A percentile compares a stretch with the other conserved stretches of the same genome.
Evolutionary conservation across 2,888 invertebrate species (phyloP).

Genomic region (Coremacera marginata): DNA sequence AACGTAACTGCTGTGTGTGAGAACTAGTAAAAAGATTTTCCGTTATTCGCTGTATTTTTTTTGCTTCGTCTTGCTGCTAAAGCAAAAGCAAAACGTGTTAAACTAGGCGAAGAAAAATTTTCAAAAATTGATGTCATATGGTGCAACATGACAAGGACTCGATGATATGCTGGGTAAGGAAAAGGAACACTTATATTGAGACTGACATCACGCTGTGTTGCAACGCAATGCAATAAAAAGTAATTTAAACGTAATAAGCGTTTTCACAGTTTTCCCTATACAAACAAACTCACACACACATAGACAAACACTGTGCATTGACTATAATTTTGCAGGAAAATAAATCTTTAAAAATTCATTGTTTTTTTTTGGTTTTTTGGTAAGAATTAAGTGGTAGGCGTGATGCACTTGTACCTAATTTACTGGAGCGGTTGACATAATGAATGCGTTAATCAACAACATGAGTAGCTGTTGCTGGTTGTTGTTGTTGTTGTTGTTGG

Average conservation of each 20-base stretch:
- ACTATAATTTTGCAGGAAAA: too few relatives aligned
- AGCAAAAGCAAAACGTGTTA: slow-evolving; percentile 21
- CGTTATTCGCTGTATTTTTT: too few relatives aligned
- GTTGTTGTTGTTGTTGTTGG: too few relatives aligned
- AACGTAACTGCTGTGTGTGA: too few relatives aligned
- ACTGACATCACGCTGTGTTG: not conserved
- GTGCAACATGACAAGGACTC: slow-evolving; percentile 24
- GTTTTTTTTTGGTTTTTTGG: not conserved
- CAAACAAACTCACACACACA: slow-evolving; percentile 6
- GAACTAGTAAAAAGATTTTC: too few relatives aligned
- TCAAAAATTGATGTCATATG: slow-evolving; percentile 15
- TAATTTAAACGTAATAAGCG: slow-evolving; percentile 2
- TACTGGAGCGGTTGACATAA: too few relatives aligned
- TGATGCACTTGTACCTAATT: slow-evolving; percentile 17
- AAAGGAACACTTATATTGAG: not conserved
- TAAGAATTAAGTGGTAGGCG: slow-evolving; percentile 7
- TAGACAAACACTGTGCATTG: not conserved
- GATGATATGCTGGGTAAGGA: not conserved
- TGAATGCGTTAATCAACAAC: too few relatives aligned
- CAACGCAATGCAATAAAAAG: not conserved
- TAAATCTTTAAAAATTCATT: too few relatives aligned
- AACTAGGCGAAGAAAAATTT: not conserved
- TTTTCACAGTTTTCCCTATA: slow-evolving; percentile 26
- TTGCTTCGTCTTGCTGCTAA: too few relatives aligned
- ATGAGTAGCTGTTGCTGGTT: too few relatives aligned